phyloP scores from a whole-genome alignment of 2,113 vertebrate species.

The Calonectris borealis region DNA sequence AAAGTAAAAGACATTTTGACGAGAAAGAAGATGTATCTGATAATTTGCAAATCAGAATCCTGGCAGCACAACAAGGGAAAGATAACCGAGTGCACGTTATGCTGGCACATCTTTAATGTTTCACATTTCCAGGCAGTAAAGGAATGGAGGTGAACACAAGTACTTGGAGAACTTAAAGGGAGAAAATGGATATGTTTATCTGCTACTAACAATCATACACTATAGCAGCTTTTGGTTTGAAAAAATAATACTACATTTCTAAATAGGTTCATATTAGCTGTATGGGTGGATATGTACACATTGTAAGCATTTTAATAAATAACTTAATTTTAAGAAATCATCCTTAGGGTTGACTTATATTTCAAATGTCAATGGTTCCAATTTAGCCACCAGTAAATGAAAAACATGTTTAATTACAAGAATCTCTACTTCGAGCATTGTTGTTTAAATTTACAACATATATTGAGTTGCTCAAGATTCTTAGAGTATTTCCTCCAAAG shows the following conservation, averaged over 20 bases:
- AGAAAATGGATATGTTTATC: background rate
- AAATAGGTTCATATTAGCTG: background rate
- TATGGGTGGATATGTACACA: background rate
- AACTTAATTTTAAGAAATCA: background rate
- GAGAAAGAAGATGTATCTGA: conserved; percentile 52
- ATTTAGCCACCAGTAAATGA: background rate
- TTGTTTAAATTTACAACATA: background rate
- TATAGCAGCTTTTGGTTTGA: background rate
- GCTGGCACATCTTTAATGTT: conserved; percentile 53
- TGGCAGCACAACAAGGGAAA: conserved; percentile 31
- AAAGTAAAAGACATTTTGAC: conserved; percentile 55
- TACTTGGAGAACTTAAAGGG: background rate
- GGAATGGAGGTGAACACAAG: background rate
- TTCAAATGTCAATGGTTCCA: background rate
- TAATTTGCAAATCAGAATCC: conserved; percentile 65
- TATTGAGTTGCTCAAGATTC: background rate
- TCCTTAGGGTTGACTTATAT: background rate
- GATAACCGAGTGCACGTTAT: conserved; percentile 40
- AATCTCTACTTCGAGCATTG: background rate
- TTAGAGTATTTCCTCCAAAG: background rate
- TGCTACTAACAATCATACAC: background rate
- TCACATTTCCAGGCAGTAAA: conserved; percentile 25
- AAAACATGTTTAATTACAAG: background rate
- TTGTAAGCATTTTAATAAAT: background rate
- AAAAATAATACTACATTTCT: background rate